These are phyloP conservation scores for Cyaniris semiargus DNA, from an alignment of 2,888 invertebrate genomes.

Conservation along the genomic window DNA sequence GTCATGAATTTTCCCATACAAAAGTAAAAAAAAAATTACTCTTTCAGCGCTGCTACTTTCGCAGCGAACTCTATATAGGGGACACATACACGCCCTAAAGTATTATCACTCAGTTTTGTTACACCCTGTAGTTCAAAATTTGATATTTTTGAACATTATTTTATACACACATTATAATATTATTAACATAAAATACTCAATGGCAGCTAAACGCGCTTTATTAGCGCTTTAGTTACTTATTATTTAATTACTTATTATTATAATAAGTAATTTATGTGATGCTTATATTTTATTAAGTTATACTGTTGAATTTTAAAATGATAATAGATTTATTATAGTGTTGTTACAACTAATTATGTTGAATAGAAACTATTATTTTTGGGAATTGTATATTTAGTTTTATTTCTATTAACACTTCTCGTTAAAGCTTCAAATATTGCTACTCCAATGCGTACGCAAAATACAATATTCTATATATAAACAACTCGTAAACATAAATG, in stretches of 20 bases:
- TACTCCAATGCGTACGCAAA: neutral
- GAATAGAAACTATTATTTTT: constrained; percentile 11
- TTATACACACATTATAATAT: neutral
- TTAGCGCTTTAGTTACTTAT: too few species aligned
- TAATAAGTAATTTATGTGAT: neutral
- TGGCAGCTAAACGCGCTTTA: neutral
- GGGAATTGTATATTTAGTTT: constrained; percentile 2
- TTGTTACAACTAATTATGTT: neutral
- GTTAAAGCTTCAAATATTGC: neutral
- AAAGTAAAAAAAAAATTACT: too few species aligned
- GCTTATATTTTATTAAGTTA: neutral
- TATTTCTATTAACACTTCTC: neutral
- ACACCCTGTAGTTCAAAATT: too few species aligned
- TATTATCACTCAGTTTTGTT: too few species aligned
- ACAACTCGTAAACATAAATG: too few species aligned
- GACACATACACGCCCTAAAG: too few species aligned
- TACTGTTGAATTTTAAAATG: neutral
- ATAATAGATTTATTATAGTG: neutral
- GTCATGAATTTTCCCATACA: too few species aligned
- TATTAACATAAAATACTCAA: neutral
- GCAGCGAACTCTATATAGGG: too few species aligned
- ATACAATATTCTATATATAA: too few species aligned
- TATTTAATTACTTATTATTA: too few species aligned
- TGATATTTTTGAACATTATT: neutral
- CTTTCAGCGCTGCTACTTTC: too few species aligned